Evolutionary conservation across 1,140 invertebrate genomes (phyloP).

Genomic region (Ephestia elutella): DNA sequence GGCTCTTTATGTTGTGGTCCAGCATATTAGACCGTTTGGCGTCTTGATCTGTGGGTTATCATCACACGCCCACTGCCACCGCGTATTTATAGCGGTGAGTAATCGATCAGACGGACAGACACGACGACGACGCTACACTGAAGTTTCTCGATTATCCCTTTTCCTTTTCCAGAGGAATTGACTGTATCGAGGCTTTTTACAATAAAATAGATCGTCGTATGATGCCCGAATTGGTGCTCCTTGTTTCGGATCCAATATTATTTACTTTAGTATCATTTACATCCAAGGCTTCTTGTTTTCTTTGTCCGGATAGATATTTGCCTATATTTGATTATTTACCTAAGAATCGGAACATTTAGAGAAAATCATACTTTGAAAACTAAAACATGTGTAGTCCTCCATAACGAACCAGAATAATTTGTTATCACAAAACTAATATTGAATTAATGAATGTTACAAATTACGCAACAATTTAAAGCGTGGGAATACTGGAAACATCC

Average conservation of each 20-base stretch:
- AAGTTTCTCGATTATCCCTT: constrained; percentile 3
- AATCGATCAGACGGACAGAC: constrained; percentile 30
- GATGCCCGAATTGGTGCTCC: too few species aligned
- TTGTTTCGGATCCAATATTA: too few species aligned
- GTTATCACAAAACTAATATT: constrained; percentile 1
- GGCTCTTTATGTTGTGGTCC: background rate
- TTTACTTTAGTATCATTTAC: too few species aligned
- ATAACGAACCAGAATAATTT: background rate
- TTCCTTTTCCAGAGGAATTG: background rate
- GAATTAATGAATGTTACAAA: background rate
- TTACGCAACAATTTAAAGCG: constrained; percentile 7
- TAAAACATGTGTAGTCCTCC: too few species aligned
- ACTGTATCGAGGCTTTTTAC: too few species aligned
- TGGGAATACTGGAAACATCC: constrained; percentile 14
- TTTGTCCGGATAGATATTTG: too few species aligned
- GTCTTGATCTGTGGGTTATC: constrained; percentile 55
- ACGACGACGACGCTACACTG: constrained; percentile 23
- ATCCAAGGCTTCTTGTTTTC: too few species aligned
- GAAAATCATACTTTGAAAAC: too few species aligned
- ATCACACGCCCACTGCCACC: constrained; percentile 27
- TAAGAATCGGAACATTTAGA: too few species aligned
- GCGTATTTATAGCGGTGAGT: constrained; percentile 33
- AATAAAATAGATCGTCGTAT: too few species aligned
- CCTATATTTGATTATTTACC: too few species aligned
- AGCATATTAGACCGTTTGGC: constrained; percentile 45